These are phyloP conservation scores for Eumacrocentrus americanus DNA, from an alignment of 2,888 invertebrate genomes.

Conservation along the genomic window DNA sequence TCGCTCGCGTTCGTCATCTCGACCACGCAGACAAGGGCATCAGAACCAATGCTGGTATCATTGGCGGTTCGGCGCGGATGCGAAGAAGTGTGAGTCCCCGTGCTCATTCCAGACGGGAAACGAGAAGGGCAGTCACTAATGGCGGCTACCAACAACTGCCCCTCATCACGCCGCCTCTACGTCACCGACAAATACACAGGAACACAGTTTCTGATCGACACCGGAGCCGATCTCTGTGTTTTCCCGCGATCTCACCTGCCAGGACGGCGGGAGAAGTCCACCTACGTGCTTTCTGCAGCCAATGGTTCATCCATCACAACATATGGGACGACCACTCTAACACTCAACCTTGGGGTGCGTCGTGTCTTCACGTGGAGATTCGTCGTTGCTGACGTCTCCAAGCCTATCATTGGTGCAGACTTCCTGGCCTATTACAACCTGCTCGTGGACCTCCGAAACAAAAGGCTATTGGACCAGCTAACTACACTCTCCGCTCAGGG, in stretches of 20 bases:
- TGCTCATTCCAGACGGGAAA: constrained; percentile 16
- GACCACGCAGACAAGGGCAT: too few relatives aligned
- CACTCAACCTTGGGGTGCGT: constrained; percentile 21
- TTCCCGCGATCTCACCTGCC: background rate
- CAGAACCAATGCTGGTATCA: constrained; percentile 24
- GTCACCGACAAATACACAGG: constrained; percentile 11
- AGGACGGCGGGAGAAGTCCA: background rate
- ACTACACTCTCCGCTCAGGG: constrained; percentile 1
- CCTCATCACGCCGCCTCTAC: constrained; percentile 17
- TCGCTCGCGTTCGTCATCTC: background rate
- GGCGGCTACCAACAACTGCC: constrained; percentile 3
- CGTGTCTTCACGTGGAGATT: constrained; percentile 24
- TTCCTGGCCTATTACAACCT: background rate
- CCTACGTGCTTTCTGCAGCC: constrained; percentile 18
- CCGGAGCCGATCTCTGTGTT: constrained; percentile 19
- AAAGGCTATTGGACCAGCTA: background rate
- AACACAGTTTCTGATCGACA: constrained; percentile 1
- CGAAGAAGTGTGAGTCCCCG: background rate
- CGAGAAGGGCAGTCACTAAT: constrained; percentile 12
- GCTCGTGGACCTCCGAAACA: background rate
- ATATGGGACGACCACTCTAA: background rate
- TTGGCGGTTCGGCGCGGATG: background rate
- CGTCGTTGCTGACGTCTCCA: constrained; percentile 22
- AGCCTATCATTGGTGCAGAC: constrained; percentile 20
- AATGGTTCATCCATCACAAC: constrained; percentile 16